Evolutionary conservation across 2,113 vertebrate species (phyloP), one percentile per base, ranked within the genome.

Genomic region (Pavo muticus): DNA sequence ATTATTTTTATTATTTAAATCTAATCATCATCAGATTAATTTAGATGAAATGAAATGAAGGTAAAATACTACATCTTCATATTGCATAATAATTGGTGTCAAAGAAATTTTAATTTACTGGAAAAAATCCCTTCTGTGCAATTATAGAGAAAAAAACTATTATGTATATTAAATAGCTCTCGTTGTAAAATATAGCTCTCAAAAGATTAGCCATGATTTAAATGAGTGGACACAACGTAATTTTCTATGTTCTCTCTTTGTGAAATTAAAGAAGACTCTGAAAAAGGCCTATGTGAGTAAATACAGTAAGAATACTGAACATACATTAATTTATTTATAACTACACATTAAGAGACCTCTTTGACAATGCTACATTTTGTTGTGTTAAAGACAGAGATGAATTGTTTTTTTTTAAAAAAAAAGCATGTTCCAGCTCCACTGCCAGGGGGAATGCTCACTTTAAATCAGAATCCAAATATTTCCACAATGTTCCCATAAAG

Each of bases 1-100:
- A 94, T 94, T 95, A 90, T 90, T 96, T 96, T 97, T 78, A 95
- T 95, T 96, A 96, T 91, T 93, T 95, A 72, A 73, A 96, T 81
- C 88, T 94, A 97, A 96, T 94, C 40, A 93, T 44, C 68, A 65
- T 78, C 77, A 94, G 67, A 93, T 91, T 94, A 96, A 96, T 95
- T 95, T 90, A 97, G 83, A 94, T 56, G 5, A 96, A 97, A 96
- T 94, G 87, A 96, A 96, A 75, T 72, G 48, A 39, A 97, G 74
- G 84, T 88, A 95, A 97, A 97, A 81, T 65, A 86, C 73, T 87
- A 94, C 52, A 76, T 84, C 85, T 91, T 92, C 56, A 94, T 84
- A 93, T 83, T 91, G 71, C 57, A 86, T 94, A 96, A 74, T 94
- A 96, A 95, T 94, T 88, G 29, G 68, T 91, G 64, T 93, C 78